Conservation (phyloP, 1,140 invertebrate species). For the Lanistes nyassanus region DNA sequence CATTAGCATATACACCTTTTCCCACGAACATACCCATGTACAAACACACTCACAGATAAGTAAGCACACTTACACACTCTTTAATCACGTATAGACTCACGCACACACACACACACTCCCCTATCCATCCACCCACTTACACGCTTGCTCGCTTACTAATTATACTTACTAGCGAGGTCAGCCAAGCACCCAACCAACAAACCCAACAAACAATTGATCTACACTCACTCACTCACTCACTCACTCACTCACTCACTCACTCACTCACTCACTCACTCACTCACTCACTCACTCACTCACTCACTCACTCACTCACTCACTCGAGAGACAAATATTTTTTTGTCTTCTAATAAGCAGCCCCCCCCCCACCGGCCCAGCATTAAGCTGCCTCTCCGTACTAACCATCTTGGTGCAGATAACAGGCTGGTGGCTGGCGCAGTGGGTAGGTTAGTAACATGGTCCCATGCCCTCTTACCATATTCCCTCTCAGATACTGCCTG, state of each 20-base stretch:
- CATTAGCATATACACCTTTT: background rate
- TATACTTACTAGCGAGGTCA: background rate
- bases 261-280: background rate
- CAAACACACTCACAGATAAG: background rate
- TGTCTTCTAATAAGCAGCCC: too few relatives aligned
- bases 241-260: background rate
- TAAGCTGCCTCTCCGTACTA: too few relatives aligned
- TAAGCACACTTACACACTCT: too few relatives aligned
- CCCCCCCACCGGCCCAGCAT: too few relatives aligned
- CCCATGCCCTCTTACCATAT: too few relatives aligned
- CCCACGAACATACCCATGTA: background rate
- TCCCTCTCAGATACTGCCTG: too few relatives aligned
- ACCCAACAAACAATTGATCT: background rate
- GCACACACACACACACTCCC: slow-evolving; percentile 5
- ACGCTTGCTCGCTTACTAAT: background rate
- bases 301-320: background rate
- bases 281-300: background rate
- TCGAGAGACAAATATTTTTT: too few relatives aligned
- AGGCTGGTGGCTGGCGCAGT: too few relatives aligned
- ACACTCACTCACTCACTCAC: background rate
- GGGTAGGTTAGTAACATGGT: too few relatives aligned
- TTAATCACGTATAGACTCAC: background rate
- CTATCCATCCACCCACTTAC: background rate
- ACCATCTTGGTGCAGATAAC: too few relatives aligned
- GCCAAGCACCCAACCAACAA: background rate